Percentiles rank a stretch among this genome's conserved stretches.
Conservation (phyloP, 2,113 vertebrate species). For the Xiphophorus hellerii region DNA sequence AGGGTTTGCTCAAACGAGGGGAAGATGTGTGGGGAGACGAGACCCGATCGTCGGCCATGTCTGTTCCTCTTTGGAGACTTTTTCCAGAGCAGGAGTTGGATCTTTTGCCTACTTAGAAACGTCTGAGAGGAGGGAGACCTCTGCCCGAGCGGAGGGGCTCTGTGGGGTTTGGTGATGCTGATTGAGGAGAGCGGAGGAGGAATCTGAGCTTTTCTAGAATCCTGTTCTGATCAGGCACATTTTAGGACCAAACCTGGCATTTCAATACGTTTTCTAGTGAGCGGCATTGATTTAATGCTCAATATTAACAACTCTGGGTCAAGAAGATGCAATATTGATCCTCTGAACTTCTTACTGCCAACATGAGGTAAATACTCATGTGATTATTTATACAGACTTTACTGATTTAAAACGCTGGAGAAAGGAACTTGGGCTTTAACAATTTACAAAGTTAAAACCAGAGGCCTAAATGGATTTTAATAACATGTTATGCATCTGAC, state of each 20-base stretch:
- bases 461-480: not conserved
- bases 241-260: not conserved
- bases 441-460: not conserved
- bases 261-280: conserved; percentile 13
- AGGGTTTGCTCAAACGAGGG: conserved; percentile 48
- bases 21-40: conserved; percentile 49
- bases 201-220: conserved; percentile 16
- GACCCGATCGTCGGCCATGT: conserved; percentile 47
- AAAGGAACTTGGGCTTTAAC: not conserved
- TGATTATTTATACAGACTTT: not conserved
- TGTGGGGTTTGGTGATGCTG: conserved; percentile 7
- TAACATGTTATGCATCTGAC: not conserved
- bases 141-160: conserved; percentile 16
- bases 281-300: conserved; percentile 16
- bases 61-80: conserved; percentile 41
- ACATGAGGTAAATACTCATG: not conserved
- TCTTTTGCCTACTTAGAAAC: conserved; percentile 26
- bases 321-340: conserved; percentile 44
- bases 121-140: conserved; percentile 35
- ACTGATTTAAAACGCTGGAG: not conserved
- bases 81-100: conserved; percentile 57
- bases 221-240: not conserved
- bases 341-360: conserved; percentile 8
- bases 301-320: conserved; percentile 38
- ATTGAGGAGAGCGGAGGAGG: conserved; percentile 12